Percentiles rank a stretch among this genome's conserved stretches.
Evolutionary conservation across 2,797 vertebrate species (phyloP).

Genomic region (Atherinosoma microstoma): DNA sequence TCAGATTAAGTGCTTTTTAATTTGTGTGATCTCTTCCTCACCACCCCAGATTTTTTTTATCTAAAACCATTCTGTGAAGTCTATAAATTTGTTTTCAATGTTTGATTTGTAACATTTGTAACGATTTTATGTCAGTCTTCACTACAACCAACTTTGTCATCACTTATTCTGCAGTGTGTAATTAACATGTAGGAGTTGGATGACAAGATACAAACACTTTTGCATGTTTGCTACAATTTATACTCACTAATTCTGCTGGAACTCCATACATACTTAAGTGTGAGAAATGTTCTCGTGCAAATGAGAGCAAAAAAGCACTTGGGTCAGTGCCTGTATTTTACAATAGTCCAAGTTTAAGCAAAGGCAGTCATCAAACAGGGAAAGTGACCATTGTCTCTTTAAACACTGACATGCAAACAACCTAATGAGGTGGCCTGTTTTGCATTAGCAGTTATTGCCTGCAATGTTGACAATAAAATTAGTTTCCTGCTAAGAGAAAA

Average conservation of each 20-base stretch:
- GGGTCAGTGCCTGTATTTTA: background rate
- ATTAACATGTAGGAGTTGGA: background rate
- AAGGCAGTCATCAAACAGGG: background rate
- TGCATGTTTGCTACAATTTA: background rate
- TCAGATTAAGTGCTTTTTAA: too few species aligned
- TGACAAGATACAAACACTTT: background rate
- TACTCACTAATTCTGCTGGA: background rate
- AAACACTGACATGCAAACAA: background rate
- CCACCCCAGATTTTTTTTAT: background rate
- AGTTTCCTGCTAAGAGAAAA: constrained; percentile 19
- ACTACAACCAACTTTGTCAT: background rate
- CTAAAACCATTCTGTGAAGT: background rate
- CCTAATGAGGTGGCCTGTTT: background rate
- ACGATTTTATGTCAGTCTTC: constrained; percentile 2
- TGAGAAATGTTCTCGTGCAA: background rate
- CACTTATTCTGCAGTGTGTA: background rate
- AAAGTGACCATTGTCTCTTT: background rate
- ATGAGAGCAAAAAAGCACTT: background rate
- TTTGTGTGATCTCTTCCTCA: background rate
- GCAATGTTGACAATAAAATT: background rate
- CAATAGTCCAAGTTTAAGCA: background rate
- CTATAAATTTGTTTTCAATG: background rate
- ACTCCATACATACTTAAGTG: background rate
- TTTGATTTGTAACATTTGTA: constrained; percentile 1
- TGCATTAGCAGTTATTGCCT: background rate